These are phyloP conservation scores for Amblyornis subalaris DNA, from an alignment of 2,113 vertebrate species.

Conservation along the genomic window DNA sequence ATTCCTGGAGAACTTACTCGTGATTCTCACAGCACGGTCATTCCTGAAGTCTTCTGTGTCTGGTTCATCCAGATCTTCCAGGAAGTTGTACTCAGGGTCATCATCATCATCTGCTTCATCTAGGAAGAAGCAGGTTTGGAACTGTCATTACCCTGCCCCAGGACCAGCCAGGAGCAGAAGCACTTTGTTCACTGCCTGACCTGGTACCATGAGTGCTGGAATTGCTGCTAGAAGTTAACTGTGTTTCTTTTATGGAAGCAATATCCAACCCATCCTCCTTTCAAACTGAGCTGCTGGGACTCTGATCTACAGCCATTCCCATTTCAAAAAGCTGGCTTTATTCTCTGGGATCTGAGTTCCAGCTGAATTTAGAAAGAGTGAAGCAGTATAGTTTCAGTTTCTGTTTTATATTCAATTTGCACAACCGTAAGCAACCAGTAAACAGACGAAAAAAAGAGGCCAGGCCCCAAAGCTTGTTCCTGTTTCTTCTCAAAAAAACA, in stretches of 20 bases:
- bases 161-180: neutral
- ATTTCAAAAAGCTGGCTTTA: neutral
- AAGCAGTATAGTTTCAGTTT: neutral
- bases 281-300: neutral
- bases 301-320: neutral
- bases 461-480: neutral
- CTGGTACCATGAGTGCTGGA: neutral
- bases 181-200: neutral
- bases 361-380: neutral
- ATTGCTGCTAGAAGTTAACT: neutral
- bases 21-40: conserved; percentile 91
- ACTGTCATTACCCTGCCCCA: neutral
- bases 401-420: neutral
- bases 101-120: conserved; percentile 93
- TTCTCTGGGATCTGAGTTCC: neutral
- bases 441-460: neutral
- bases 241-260: neutral
- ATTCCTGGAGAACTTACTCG: conserved; percentile 79
- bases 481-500: neutral
- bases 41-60: conserved; percentile 95
- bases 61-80: conserved; percentile 90
- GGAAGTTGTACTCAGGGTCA: conserved; percentile 93
- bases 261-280: neutral
- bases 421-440: neutral
- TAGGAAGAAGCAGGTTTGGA: conserved; percentile 22